Conservation (phyloP, 2,113 vertebrate species). For the Archilochus colubris region DNA sequence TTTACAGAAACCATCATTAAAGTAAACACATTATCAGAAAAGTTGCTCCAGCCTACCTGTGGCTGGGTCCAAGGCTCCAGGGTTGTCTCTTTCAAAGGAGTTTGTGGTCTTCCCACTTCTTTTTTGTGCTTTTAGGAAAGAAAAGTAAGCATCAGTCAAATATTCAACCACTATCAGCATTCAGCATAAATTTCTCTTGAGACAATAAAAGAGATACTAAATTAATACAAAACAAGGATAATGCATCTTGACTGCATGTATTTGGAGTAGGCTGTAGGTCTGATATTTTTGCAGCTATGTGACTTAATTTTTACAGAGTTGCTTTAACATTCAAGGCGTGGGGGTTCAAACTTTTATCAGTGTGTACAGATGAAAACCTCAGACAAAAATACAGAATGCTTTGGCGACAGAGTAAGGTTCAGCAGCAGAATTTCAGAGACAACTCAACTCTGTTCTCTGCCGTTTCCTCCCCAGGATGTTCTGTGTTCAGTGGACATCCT, state of each 20-base stretch:
- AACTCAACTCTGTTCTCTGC: rapidly evolving
- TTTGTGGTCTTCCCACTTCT: constrained; percentile 68
- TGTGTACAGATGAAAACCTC: background rate
- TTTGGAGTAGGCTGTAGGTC: background rate
- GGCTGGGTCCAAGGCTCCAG: constrained; percentile 76
- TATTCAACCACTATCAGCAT: background rate
- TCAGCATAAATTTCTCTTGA: background rate
- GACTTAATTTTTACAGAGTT: background rate
- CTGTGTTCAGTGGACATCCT: background rate
- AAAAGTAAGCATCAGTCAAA: background rate
- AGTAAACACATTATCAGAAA: background rate
- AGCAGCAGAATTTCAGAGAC: background rate
- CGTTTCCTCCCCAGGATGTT: background rate
- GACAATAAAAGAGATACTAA: background rate
- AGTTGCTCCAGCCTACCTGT: constrained; percentile 58
- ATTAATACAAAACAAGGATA: background rate
- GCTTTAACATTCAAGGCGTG: background rate
- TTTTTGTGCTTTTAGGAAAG: constrained; percentile 62
- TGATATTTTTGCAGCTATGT: background rate
- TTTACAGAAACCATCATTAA: background rate
- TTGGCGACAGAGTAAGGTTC: background rate
- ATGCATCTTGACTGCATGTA: rapidly evolving
- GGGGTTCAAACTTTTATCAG: background rate
- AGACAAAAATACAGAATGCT: background rate
- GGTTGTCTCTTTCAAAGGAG: constrained; percentile 70